phyloP scores from a whole-genome alignment of 2,888 invertebrate genomes.

The Dryococelus australis region DNA sequence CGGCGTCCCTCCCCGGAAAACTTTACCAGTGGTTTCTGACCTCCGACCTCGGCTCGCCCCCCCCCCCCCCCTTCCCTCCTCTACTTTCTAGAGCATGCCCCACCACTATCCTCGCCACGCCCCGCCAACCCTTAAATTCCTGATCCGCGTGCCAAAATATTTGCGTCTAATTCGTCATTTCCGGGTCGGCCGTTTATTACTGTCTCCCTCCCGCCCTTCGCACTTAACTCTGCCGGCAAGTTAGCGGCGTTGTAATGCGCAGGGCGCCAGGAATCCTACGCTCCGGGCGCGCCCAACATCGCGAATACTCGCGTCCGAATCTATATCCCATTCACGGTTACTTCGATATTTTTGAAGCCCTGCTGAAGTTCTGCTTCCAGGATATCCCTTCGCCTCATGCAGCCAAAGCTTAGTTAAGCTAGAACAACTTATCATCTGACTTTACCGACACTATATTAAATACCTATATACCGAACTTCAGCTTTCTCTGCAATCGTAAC shows the following conservation, averaged over 20 bases:
- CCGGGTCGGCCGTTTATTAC: slow-evolving; percentile 31
- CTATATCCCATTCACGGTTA: too few relatives aligned
- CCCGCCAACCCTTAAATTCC: slow-evolving; percentile 31
- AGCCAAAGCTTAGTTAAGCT: too few relatives aligned
- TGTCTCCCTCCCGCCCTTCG: background rate
- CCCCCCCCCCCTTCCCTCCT: background rate
- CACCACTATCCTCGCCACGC: background rate
- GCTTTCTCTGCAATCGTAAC: too few relatives aligned
- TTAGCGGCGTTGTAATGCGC: background rate
- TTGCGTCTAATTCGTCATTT: slow-evolving; percentile 37
- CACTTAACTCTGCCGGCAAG: background rate
- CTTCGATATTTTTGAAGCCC: too few relatives aligned
- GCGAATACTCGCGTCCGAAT: background rate
- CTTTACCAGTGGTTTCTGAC: slow-evolving; percentile 25
- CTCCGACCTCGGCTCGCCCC: background rate
- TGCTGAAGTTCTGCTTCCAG: too few relatives aligned
- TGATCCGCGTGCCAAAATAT: slow-evolving; percentile 40
- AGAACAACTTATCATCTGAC: too few relatives aligned
- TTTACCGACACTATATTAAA: too few relatives aligned
- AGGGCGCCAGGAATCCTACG: slow-evolving; percentile 6
- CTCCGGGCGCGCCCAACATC: background rate
- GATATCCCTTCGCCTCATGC: too few relatives aligned
- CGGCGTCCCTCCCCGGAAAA: slow-evolving; percentile 19
- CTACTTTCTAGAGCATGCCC: slow-evolving; percentile 30
- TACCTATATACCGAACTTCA: too few relatives aligned